phyloP scores from a whole-genome alignment of 2,888 invertebrate genomes.

The Cryptocephalus primarius region DNA sequence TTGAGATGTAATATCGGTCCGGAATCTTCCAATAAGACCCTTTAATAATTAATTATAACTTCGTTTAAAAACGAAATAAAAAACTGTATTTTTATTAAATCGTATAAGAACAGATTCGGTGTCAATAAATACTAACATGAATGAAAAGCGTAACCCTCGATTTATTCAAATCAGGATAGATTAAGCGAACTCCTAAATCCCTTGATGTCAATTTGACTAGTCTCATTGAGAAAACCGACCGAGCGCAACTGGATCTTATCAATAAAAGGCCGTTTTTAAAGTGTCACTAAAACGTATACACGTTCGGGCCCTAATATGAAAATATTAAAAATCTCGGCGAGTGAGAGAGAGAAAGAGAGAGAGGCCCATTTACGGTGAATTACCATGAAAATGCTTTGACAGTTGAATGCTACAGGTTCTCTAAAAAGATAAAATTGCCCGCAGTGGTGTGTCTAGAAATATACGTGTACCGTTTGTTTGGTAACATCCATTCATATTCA shows the following conservation, averaged over 20 bases:
- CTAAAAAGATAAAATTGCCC: conserved; percentile 25
- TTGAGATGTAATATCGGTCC: no score
- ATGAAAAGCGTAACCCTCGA: neutral
- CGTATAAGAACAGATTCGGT: no score
- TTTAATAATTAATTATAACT: no score
- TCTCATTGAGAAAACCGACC: conserved; percentile 5
- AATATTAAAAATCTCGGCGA: conserved; percentile 36
- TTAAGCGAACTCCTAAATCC: no score
- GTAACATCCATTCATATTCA: conserved; percentile 15
- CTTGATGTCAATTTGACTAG: no score
- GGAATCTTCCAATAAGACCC: no score
- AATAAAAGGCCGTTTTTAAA: conserved; percentile 25
- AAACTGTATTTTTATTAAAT: no score
- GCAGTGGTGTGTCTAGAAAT: conserved; percentile 16
- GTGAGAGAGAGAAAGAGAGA: no score
- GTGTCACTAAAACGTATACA: conserved; percentile 15
- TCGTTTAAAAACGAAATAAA: no score
- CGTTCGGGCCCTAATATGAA: conserved; percentile 28
- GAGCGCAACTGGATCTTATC: conserved; percentile 22
- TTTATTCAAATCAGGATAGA: conserved; percentile 5
- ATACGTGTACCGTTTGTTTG: neutral
- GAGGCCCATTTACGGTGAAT: conserved; percentile 19
- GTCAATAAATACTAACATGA: neutral
- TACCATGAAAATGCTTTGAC: conserved; percentile 39
- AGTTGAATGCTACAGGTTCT: conserved; percentile 32